These are phyloP conservation scores for Cylindroiulus punctatus DNA, from an alignment of 2,888 invertebrate genomes.

Conservation along the genomic window DNA sequence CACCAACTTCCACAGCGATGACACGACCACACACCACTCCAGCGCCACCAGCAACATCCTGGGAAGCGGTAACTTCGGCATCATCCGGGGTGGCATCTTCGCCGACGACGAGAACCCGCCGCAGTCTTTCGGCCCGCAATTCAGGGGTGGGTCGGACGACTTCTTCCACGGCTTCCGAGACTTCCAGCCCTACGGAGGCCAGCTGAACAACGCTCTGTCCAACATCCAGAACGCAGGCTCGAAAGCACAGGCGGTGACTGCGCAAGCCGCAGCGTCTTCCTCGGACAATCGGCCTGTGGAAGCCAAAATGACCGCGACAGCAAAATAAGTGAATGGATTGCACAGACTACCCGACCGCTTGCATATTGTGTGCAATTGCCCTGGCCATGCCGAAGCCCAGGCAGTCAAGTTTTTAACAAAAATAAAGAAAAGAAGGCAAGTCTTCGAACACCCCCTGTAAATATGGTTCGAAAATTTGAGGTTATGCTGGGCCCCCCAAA, in stretches of 20 bases:
- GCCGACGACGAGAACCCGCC: conserved; percentile 56
- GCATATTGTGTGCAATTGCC: too few species aligned
- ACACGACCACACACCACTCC: conserved; percentile 55
- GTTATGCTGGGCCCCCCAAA: not conserved
- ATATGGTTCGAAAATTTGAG: not conserved
- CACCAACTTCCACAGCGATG: conserved; percentile 50
- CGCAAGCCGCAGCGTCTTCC: not conserved
- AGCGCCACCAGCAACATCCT: conserved; percentile 55
- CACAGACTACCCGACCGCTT: not conserved
- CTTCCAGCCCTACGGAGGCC: conserved; percentile 57
- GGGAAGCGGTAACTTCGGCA: conserved; percentile 57
- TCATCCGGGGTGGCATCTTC: conserved; percentile 58
- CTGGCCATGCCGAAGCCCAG: too few species aligned
- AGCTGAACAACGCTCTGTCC: conserved; percentile 57
- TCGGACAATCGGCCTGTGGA: not conserved
- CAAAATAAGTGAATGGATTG: not conserved
- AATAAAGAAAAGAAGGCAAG: not conserved
- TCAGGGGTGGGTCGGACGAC: conserved; percentile 44
- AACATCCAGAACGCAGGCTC: conserved; percentile 44
- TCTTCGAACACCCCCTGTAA: conserved; percentile 26
- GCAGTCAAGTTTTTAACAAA: not conserved
- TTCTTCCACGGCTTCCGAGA: conserved; percentile 57
- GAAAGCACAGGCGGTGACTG: conserved; percentile 24
- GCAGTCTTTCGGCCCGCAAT: not conserved
- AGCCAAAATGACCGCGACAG: not conserved